A percentile compares a stretch with the other conserved stretches of the same genome.
Conservation (phyloP, 2,888 invertebrate species). For the Zhuqinia jingwanae region DNA sequence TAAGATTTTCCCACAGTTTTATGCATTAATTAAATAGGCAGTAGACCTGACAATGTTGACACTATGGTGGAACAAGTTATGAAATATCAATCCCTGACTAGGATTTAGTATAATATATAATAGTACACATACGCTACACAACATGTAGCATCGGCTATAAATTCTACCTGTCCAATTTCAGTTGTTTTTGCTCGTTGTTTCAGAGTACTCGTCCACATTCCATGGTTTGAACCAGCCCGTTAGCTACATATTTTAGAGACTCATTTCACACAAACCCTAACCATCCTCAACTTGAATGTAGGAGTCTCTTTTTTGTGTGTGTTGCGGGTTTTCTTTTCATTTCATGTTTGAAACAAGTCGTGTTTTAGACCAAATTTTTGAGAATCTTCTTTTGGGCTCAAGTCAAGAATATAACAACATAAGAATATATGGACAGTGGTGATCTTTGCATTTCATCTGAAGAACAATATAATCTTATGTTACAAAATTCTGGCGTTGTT, state of each 20-base stretch:
- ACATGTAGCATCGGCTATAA: too few relatives aligned
- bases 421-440: too few relatives aligned
- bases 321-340: too few relatives aligned
- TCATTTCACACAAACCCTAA: conserved; percentile 10
- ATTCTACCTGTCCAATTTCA: too few relatives aligned
- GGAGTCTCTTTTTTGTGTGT: not conserved
- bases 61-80: too few relatives aligned
- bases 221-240: not conserved
- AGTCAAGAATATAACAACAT: too few relatives aligned
- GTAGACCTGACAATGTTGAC: not conserved
- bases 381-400: too few relatives aligned
- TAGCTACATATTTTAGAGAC: not conserved
- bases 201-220: not conserved
- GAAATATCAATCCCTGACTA: not conserved
- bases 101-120: too few relatives aligned
- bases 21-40: conserved; percentile 1
- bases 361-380: too few relatives aligned
- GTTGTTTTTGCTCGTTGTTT: not conserved
- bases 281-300: not conserved
- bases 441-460: too few relatives aligned
- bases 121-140: not conserved
- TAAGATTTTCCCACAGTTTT: not conserved
- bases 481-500: not conserved
- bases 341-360: too few relatives aligned
- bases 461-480: too few relatives aligned